Percentiles rank a stretch among this genome's conserved stretches.
These are phyloP conservation scores for Protonibea diacanthus DNA, from an alignment of 2,797 vertebrate species.

Conservation along the genomic window DNA sequence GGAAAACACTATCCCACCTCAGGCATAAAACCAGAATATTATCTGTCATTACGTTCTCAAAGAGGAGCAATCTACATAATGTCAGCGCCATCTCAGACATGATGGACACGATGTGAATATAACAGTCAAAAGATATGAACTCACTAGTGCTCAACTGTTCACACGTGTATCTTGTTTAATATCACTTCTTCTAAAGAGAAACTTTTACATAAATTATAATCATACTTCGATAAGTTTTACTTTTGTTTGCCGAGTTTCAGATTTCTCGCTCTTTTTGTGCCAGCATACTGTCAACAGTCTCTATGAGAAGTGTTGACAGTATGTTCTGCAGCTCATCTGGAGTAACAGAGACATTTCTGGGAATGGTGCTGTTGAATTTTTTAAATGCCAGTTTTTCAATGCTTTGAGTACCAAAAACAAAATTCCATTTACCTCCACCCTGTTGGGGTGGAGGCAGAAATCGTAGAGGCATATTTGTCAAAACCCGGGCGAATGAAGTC, in stretches of 20 bases:
- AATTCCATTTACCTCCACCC: too few species aligned
- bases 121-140: background rate
- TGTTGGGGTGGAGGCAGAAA: too few species aligned
- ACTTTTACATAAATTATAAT: background rate
- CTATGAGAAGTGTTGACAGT: too few species aligned
- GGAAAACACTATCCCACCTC: constrained; percentile 17
- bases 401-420: too few species aligned
- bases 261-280: background rate
- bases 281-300: too few species aligned
- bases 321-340: background rate
- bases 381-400: background rate
- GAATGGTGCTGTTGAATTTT: background rate
- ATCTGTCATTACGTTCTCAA: constrained; percentile 22
- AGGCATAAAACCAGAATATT: constrained; percentile 17
- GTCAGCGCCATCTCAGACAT: constrained; percentile 2
- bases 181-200: background rate
- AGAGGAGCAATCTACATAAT: constrained; percentile 16
- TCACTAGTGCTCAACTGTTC: background rate
- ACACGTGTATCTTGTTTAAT: background rate
- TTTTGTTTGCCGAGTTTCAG: background rate
- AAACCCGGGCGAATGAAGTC: too few species aligned
- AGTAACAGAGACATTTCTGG: background rate
- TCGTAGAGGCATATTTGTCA: too few species aligned
- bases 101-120: constrained; percentile 4
- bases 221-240: background rate